Evolutionary conservation across 2,113 vertebrate genomes (phyloP), one percentile per base, ranked within the genome.

Genomic region (Cyanoramphus novaezelandiae): DNA sequence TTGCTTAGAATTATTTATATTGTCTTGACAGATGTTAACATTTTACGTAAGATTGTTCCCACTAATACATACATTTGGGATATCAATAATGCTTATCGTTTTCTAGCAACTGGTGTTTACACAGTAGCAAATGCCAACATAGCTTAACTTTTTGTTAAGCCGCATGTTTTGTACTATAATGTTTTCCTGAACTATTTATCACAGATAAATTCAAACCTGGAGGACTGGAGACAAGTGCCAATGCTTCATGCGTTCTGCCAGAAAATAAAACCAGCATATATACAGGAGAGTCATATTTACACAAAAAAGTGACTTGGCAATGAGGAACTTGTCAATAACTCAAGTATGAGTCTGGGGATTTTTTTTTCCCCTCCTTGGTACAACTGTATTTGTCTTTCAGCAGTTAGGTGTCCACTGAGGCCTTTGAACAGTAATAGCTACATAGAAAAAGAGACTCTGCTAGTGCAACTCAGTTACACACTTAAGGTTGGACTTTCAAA

Each of bases 31-130:
- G 97, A 98, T 98, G 98, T 97, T 97, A 98, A 98, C 97, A 96
- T 98, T 98, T 92, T 93, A 87, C 96, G 84, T 90, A 96, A 96
- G 95, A 93, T 95, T 92, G 71, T 97, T 98, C 94, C 91, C 93
- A 90, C 95, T 97, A 97, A 97, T 97, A 97, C 94, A 92, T 96
- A 96, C 95, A 91, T 96, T 97, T 96, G 94, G 93, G 93, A 86
- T 97, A 97, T 97, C 96, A 97, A 92, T 97, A 97, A 97, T 88
- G 89, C 95, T 97, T 97, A 97, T 98, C 68, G 0, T 95, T 97
- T 97, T 87, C 94, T 96, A 97, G 96, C 97, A 98, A 98, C 97
- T 94, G 97, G 85, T 98, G 97, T 98, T 98, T 98, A 97, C 97
- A 93, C 97, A 97, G 96, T 95, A 97, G 95, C 91, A 98, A 98